Base-by-base conservation (phyloP, 2,113 vertebrate genomes). In the Vulpes ferrilata region DNA sequence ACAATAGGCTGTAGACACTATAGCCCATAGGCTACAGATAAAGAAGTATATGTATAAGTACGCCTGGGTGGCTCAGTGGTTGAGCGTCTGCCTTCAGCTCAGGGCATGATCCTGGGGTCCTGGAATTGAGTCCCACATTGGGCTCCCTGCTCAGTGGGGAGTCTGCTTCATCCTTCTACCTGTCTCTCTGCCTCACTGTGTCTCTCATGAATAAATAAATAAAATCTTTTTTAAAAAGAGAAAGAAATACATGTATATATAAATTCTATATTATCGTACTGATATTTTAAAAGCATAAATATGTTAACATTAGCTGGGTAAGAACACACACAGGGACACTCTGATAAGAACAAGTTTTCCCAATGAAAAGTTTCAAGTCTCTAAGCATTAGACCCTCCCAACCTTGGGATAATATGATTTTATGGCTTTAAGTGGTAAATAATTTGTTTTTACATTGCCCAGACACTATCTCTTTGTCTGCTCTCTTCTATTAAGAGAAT, bases 371-470 rank as follows among this genome's bases (percentile, higher is more conserved):
- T 93, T 84, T 82, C 11, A 80, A 79, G 65, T 84, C 30, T 90
- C 88, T 83, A 95, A 87, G 71, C 0, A 69, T 89, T 65, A 74
- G 65, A n/a, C 27, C 25, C 27, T 59, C 91, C 57, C 73, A 19
- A 19, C 13, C 11, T 78, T 83, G n/a, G 55, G 15, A 95, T 43
- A 88, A 96, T 23, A 87, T 7, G 32, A 55, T 86, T 88, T 93
- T 65, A 81, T 90, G 38, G 22, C 30, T 95, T 48, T 81, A 90
- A 90, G 59, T 69, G 71, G 35, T 57, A 89, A 94, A 93, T 51
- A 92, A 51, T 4, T 5, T 83, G 27, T 62, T 95, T 71, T 92
- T 79, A 10, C 69, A 62, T 60, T 43, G 84, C n/a, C 27, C 53
- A 64, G 27, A 89, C 13, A 83, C 74, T 94, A 90, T 65, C 20